phyloP scores from a whole-genome alignment of 2,888 invertebrate species.

The Scrobipalpa costella region DNA sequence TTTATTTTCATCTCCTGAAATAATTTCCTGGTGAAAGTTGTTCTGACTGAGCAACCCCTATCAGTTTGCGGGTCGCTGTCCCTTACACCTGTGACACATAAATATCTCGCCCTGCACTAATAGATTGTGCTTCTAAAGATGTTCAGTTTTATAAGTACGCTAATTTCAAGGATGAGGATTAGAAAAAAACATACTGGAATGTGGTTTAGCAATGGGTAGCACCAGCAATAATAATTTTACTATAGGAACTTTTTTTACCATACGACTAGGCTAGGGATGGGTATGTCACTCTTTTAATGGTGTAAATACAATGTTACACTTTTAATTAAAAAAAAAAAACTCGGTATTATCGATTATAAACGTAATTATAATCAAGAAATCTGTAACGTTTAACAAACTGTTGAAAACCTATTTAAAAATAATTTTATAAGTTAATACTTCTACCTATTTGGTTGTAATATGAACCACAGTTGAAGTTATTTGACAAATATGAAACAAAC shows the following conservation, averaged over 20 bases:
- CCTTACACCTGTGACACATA: too few relatives aligned
- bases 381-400: too few relatives aligned
- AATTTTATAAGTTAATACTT: too few relatives aligned
- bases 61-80: too few relatives aligned
- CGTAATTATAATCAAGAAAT: background rate
- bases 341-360: background rate
- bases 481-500: too few relatives aligned
- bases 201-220: constrained; percentile 1
- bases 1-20: too few relatives aligned
- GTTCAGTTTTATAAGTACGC: background rate
- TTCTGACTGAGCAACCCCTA: too few relatives aligned
- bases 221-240: constrained; percentile 10
- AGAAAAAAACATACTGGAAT: background rate
- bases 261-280: background rate
- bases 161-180: background rate
- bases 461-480: too few relatives aligned
- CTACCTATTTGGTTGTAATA: too few relatives aligned
- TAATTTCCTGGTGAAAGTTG: too few relatives aligned
- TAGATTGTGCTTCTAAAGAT: background rate
- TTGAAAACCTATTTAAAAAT: too few relatives aligned
- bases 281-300: background rate
- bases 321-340: background rate
- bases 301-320: background rate
- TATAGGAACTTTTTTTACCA: background rate
- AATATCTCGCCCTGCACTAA: too few relatives aligned